Evolutionary conservation across 2,797 vertebrate genomes (phyloP), one percentile per base, ranked within the genome.

Genomic region (Ateles fusciceps): DNA sequence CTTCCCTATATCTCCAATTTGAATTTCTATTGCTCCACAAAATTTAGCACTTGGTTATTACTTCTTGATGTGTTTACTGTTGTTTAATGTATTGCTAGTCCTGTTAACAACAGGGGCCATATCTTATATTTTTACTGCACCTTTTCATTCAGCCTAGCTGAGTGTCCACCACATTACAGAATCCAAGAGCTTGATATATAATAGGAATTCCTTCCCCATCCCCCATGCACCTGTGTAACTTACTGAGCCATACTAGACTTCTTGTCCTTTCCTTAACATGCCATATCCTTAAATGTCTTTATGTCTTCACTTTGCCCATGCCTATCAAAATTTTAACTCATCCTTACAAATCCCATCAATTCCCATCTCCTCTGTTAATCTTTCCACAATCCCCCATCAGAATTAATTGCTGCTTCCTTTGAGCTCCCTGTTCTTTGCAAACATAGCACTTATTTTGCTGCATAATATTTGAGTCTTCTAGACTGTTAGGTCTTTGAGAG

Each of bases 401-500:
- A 76, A 68, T 42, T 36, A 85, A 80, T 28, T 79, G 26, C 80
- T 92, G 94, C 55, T 94, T 96, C 44, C 72, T 91, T 28, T 90
- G 59, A 96, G 79, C 48, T 83, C 30, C 74, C 46, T 87, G 76
- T 46, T 87, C 26, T 89, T 79, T 76, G 71, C 33, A 92, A 19
- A 92, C 4, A 71, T 22, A 94, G 42, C 44, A 59, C 46, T 71
- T 91, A 50, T 80, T 87, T 79, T 64, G 52, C 78, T 55, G 80
- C 26, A 48, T n/a, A 94, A 71, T 89, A 92, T 78, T 42, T 61
- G 75, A 96, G 36, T 94, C n/a, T 86, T 89, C 48, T 87, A 55
- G 28, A 46, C n/a, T 83, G 24, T 61, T 11, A 85, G 79, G 24
- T 93, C 78, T 85, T 81, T 85, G 57, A 93, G 19, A 95, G 42